Conservation (phyloP, 2,888 invertebrate species). For the Sinotaia quadrata region DNA sequence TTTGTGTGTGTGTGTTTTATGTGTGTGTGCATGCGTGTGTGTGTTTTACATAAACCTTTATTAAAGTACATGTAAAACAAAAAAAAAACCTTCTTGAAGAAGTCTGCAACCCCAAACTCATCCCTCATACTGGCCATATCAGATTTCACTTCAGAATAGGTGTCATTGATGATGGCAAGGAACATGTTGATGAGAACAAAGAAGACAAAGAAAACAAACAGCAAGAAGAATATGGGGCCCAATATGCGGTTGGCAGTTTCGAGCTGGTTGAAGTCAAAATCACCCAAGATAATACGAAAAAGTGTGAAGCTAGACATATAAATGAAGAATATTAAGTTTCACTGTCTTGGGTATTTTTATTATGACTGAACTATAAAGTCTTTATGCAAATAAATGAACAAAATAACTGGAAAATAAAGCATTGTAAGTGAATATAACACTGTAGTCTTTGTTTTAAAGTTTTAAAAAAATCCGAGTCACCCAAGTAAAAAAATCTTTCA, state of each 20-base stretch:
- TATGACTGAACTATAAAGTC: no score
- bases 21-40: no score
- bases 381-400: not conserved
- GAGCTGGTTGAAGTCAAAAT: conserved; percentile 82
- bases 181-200: conserved; percentile 87
- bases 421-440: no score
- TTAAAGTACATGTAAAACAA: no score
- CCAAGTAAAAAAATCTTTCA: no score
- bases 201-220: conserved; percentile 84
- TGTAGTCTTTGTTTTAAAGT: no score
- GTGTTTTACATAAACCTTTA: no score
- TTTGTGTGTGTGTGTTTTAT: no score
- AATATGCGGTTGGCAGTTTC: conserved; percentile 80
- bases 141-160: conserved; percentile 82
- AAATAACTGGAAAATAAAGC: not conserved
- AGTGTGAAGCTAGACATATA: conserved; percentile 80
- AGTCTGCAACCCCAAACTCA: conserved; percentile 77
- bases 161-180: conserved; percentile 85
- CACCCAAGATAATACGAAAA: conserved; percentile 83
- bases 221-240: conserved; percentile 83
- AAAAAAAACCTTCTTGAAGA: conserved; percentile 75
- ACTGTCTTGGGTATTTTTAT: no score
- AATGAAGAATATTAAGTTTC: no score
- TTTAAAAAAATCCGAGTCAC: no score
- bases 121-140: conserved; percentile 77